Conservation (phyloP, 2,113 vertebrate genomes). For the Apistogramma diplotaenia region DNA sequence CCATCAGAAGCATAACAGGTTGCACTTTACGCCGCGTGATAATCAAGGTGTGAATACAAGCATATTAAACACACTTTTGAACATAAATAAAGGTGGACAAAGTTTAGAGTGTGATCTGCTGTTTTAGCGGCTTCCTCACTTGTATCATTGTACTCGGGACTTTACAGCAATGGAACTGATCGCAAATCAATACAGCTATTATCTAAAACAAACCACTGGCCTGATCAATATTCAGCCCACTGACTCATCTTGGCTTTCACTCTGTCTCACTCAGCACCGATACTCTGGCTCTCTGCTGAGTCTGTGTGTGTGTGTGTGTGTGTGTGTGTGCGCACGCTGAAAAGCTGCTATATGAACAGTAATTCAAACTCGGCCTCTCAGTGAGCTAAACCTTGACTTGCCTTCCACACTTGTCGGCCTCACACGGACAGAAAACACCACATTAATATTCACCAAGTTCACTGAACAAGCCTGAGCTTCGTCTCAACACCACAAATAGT, state of each 20-base stretch:
- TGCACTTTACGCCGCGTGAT: not conserved
- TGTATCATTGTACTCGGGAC: not conserved
- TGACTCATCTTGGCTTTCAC: not conserved
- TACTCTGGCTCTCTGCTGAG: not conserved
- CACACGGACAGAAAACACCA: not conserved
- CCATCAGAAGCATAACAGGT: not conserved
- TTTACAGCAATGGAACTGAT: slow-evolving; percentile 34
- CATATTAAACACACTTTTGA: not conserved
- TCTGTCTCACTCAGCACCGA: slow-evolving; percentile 20
- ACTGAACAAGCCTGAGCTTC: not conserved
- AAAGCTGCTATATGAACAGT: not conserved
- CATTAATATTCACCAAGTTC: slow-evolving; percentile 7
- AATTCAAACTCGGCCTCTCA: slow-evolving; percentile 44
- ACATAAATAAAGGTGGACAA: not conserved
- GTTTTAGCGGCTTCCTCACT: not conserved
- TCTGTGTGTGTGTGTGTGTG: not conserved
- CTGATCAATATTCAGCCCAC: slow-evolving; percentile 28
- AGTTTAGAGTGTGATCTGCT: not conserved
- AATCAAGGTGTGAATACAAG: not conserved
- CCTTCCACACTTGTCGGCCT: not conserved
- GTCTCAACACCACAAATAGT: not conserved
- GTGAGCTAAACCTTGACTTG: not conserved
- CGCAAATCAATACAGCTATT: slow-evolving; percentile 40
- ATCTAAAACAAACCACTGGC: slow-evolving; percentile 37
- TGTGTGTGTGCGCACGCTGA: not conserved